phyloP scores from a whole-genome alignment of 2,797 vertebrate genomes.

The Scleropages formosus region DNA sequence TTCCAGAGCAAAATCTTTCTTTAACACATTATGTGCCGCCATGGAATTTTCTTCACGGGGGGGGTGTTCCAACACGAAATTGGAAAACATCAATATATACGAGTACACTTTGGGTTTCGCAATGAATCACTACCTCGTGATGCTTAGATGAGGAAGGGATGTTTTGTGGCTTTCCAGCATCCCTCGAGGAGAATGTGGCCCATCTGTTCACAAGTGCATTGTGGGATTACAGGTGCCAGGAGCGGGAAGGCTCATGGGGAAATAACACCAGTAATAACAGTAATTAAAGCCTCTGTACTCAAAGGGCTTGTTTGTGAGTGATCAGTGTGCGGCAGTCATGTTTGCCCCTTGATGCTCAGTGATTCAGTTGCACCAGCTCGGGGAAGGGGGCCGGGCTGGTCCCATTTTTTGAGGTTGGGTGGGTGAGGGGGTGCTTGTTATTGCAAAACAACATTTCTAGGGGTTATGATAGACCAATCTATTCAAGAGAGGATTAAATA shows the following conservation, averaged over 20 bases:
- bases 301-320: constrained; percentile 20
- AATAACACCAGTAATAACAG: constrained; percentile 27
- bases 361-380: constrained; percentile 2
- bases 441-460: constrained; percentile 13
- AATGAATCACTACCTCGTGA: not conserved
- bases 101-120: not conserved
- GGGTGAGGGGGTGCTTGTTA: not conserved
- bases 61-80: not conserved
- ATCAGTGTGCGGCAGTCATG: not conserved
- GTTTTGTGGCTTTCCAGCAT: not conserved
- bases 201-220: constrained; percentile 20
- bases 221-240: constrained; percentile 9
- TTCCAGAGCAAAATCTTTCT: not conserved
- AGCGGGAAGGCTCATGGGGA: constrained; percentile 23
- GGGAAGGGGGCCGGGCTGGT: not conserved
- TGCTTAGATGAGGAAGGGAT: not conserved
- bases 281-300: constrained; percentile 11
- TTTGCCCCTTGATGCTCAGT: not conserved
- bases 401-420: not conserved
- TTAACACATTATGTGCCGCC: not conserved
- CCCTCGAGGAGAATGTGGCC: constrained; percentile 18
- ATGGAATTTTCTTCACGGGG: not conserved
- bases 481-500: constrained; percentile 15
- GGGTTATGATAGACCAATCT: not conserved
- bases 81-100: not conserved